Base-by-base conservation (phyloP, 92 coral and sea anemone genomes). In the Scolanthus callimorphus region DNA sequence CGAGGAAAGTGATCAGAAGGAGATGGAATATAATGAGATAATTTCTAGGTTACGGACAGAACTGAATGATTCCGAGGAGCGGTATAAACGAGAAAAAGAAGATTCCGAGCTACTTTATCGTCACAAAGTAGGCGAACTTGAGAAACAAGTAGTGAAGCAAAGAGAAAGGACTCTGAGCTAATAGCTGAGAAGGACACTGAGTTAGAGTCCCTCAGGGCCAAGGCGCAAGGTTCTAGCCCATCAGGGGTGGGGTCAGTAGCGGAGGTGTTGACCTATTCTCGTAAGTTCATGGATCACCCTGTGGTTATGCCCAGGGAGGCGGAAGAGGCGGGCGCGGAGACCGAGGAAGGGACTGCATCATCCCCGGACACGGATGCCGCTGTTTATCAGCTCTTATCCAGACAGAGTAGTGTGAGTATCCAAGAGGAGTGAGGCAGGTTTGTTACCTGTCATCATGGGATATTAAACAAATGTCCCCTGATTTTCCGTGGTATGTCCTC, bases 161-260 rank as follows among this genome's bases (percentile, higher is more conserved):
- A 59, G 99, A 6, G 96, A 86, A 48, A 66, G 99, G 49, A 94
- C 99, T 8, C 53, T 94, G 78, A 84, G 13, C 80, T 94, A 20
- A 48, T 94, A 4, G 89, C 92, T 0, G 99, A 94, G 84, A 94
- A 94, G 45, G 99, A 94, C 21, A 79, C 88, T 3, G 99, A 94
- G 60, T 67, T 94, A 22, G 96, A 88, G 69, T 34, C 73, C 6
- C 80, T 94, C 1, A 80, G 86, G 39, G 46, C 27, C 9, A 75
- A 83, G 19, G 83, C 86, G 27, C 96, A 86, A 3, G 44, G 83
- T 15, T 58, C 57, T 20, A 88, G 90, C 67, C 89, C 96, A 21
- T 63, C 86, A 8, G 77, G 79, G 74, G 70, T 51, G 20, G 71
- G 69, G 27, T 52, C 63, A 11, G 63, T 39, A 11, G 69, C 77